phyloP scores from a whole-genome alignment of 2,797 vertebrate species.

The Coregonus ussuriensis region DNA sequence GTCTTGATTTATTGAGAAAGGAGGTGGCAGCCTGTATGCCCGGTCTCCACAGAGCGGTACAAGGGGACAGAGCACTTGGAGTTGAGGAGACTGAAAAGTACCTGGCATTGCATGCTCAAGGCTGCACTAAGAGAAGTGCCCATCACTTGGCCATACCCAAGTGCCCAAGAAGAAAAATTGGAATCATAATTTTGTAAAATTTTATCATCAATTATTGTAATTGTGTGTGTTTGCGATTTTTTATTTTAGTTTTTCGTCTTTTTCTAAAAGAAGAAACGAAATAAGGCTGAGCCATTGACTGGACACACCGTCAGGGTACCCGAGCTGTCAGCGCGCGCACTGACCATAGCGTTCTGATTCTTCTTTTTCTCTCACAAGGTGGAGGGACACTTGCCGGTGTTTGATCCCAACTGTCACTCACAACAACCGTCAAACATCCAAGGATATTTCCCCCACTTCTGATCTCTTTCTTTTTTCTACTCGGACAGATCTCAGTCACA shows the following conservation, averaged over 20 bases:
- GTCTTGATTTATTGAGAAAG: conserved; percentile 66
- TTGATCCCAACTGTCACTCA: conserved; percentile 51
- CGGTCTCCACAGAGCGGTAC: conserved; percentile 78
- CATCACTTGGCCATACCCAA: conserved; percentile 63
- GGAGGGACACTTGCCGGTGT: conserved; percentile 43
- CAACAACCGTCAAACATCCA: conserved; percentile 39
- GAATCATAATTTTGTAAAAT: conserved; percentile 60
- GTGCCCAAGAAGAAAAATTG: conserved; percentile 74
- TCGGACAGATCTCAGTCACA: conserved; percentile 44
- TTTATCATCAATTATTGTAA: conserved; percentile 22
- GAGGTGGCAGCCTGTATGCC: conserved; percentile 66
- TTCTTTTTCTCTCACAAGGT: conserved; percentile 23
- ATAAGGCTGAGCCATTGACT: conserved; percentile 33
- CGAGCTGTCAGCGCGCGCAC: conserved; percentile 46
- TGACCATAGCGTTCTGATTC: conserved; percentile 39
- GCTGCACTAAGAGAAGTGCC: conserved; percentile 75
- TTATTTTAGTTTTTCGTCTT: conserved; percentile 24
- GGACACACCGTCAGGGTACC: conserved; percentile 42
- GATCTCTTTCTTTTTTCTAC: conserved; percentile 14
- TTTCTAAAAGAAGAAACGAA: conserved; percentile 22
- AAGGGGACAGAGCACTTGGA: conserved; percentile 82
- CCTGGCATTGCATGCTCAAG: conserved; percentile 75
- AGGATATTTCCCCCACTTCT: conserved; percentile 50
- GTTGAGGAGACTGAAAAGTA: conserved; percentile 68
- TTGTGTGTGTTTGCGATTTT: background rate